Evolutionary conservation across 2,888 invertebrate genomes (phyloP).

Genomic region (Hoplodrina ambigua): DNA sequence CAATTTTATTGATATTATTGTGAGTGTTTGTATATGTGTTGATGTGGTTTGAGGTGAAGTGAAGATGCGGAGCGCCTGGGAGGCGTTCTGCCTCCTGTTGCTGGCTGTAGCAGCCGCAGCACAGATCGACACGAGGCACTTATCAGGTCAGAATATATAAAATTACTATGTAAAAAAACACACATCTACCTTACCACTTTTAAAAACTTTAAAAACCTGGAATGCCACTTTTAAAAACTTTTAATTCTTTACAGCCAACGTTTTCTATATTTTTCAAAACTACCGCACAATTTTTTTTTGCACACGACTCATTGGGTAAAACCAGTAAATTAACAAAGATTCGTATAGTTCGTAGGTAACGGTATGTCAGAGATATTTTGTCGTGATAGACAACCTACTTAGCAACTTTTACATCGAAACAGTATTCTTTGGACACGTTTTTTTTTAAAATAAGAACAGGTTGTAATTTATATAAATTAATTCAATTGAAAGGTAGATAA

Average conservation of each 20-base stretch:
- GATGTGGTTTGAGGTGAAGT: conserved; percentile 84
- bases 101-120: conserved; percentile 80
- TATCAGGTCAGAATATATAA: conserved; percentile 81
- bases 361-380: conserved; percentile 49
- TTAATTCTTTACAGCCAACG: background rate
- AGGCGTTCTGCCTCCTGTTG: conserved; percentile 86
- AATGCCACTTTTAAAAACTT: conserved; percentile 22
- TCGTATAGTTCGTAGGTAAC: conserved; percentile 37
- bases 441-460: conserved; percentile 16
- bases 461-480: conserved; percentile 17
- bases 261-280: background rate
- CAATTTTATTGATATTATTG: conserved; percentile 68
- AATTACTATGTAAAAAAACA: background rate
- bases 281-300: conserved; percentile 5
- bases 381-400: conserved; percentile 55
- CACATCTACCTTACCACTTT: background rate
- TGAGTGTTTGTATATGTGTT: conserved; percentile 82
- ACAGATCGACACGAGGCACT: conserved; percentile 84
- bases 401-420: conserved; percentile 45
- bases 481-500: background rate
- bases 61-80: conserved; percentile 87
- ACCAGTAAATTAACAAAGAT: conserved; percentile 21
- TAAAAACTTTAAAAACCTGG: conserved; percentile 1
- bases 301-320: background rate
- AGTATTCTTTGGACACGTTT: conserved; percentile 35